These are phyloP conservation scores for Cabera pusaria DNA, from an alignment of 2,888 invertebrate species.

Conservation along the genomic window DNA sequence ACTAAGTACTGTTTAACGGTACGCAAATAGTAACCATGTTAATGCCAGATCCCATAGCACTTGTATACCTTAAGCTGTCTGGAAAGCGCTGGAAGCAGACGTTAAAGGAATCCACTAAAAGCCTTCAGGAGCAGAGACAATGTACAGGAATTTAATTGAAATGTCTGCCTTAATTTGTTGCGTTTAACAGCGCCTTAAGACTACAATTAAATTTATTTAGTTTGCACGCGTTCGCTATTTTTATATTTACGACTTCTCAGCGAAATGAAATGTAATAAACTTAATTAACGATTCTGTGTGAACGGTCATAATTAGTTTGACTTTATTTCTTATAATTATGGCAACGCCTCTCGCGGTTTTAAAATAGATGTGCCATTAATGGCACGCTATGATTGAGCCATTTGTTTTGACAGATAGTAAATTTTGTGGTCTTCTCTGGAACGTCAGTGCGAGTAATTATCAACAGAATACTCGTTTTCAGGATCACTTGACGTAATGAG, in stretches of 20 bases:
- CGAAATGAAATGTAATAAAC: conserved; percentile 46
- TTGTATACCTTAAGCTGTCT: too few relatives aligned
- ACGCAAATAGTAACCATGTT: too few relatives aligned
- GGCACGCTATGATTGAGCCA: conserved; percentile 9
- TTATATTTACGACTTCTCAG: conserved; percentile 44
- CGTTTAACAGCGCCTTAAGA: conserved; percentile 49
- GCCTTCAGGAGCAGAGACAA: conserved; percentile 49
- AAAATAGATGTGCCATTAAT: conserved; percentile 14
- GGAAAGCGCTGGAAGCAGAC: too few relatives aligned
- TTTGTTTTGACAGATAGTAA: conserved; percentile 14
- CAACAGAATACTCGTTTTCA: too few relatives aligned
- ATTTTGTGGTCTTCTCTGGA: too few relatives aligned
- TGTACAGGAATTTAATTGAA: conserved; percentile 79
- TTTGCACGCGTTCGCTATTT: conserved; percentile 44
- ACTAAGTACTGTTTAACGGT: too few relatives aligned
- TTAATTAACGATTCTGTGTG: conserved; percentile 40
- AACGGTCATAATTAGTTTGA: conserved; percentile 27
- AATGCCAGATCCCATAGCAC: too few relatives aligned
- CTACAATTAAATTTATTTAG: conserved; percentile 47
- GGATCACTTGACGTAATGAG: too few relatives aligned
- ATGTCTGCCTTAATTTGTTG: conserved; percentile 73
- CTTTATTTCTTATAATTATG: conserved; percentile 24
- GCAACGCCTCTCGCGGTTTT: conserved; percentile 12
- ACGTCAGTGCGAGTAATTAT: too few relatives aligned
- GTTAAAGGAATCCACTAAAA: conserved; percentile 4